phyloP scores from a whole-genome alignment of 2,888 invertebrate species.

The Himalopsyche tibetana region DNA sequence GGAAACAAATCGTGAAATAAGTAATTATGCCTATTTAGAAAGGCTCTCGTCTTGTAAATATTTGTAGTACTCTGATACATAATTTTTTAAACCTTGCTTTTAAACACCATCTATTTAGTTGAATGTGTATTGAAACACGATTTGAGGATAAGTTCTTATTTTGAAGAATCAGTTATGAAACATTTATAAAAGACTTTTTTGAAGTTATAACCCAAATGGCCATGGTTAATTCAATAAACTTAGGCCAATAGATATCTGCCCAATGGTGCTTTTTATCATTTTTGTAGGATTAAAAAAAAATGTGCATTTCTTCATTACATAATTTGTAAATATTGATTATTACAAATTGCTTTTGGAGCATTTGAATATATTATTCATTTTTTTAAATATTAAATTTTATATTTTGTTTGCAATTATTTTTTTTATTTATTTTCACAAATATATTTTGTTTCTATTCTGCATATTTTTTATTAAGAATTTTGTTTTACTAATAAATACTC shows the following conservation, averaged over 20 bases:
- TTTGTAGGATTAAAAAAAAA: background rate
- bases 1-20: background rate
- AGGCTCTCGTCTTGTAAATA: background rate
- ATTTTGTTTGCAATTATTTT: background rate
- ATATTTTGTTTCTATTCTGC: background rate
- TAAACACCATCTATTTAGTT: too few species aligned
- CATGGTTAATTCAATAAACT: background rate
- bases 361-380: constrained; percentile 5
- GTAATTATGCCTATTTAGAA: background rate
- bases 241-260: background rate
- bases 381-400: background rate
- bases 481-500: background rate
- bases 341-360: background rate
- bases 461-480: background rate
- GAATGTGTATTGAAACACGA: too few species aligned
- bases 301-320: background rate
- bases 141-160: too few species aligned
- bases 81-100: too few species aligned
- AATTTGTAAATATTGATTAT: constrained; percentile 19
- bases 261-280: background rate
- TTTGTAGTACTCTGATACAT: too few species aligned
- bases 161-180: background rate
- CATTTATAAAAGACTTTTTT: background rate
- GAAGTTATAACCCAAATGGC: background rate
- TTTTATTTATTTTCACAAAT: background rate